A percentile compares a stretch with the other conserved stretches of the same genome.
These are phyloP conservation scores for Epinephelus moara DNA, from an alignment of 2,113 vertebrate species.

Conservation along the genomic window DNA sequence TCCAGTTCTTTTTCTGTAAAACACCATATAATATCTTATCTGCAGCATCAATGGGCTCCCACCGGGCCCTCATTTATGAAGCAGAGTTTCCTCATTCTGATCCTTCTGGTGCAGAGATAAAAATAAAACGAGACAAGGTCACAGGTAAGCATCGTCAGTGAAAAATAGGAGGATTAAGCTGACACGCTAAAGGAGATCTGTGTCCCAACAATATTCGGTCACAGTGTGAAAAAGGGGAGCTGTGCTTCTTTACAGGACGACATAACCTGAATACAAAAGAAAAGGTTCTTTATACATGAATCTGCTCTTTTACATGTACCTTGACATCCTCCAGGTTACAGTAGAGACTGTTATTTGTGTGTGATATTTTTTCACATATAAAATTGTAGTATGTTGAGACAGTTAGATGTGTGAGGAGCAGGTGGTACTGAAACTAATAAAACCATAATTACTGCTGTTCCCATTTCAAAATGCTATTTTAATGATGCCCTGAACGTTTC, in stretches of 20 bases:
- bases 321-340: too few species aligned
- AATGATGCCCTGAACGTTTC: not conserved
- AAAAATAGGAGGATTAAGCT: conserved; percentile 46
- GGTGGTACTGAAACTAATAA: too few species aligned
- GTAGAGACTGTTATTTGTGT: too few species aligned
- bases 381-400: too few species aligned
- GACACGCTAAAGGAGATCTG: conserved; percentile 13
- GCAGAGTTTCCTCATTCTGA: conserved; percentile 33
- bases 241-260: not conserved
- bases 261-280: not conserved
- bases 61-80: conserved; percentile 11
- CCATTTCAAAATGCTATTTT: too few species aligned
- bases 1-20: conserved; percentile 40
- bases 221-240: not conserved
- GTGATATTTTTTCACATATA: too few species aligned
- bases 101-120: conserved; percentile 57
- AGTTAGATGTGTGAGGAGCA: too few species aligned
- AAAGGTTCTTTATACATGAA: not conserved
- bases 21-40: not conserved
- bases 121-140: conserved; percentile 61
- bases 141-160: conserved; percentile 40
- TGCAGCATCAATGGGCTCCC: conserved; percentile 31
- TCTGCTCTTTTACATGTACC: too few species aligned
- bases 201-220: not conserved
- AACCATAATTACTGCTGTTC: too few species aligned